Evolutionary conservation across 2,888 invertebrate genomes (phyloP).

Genomic region (Portevinia maculata): DNA sequence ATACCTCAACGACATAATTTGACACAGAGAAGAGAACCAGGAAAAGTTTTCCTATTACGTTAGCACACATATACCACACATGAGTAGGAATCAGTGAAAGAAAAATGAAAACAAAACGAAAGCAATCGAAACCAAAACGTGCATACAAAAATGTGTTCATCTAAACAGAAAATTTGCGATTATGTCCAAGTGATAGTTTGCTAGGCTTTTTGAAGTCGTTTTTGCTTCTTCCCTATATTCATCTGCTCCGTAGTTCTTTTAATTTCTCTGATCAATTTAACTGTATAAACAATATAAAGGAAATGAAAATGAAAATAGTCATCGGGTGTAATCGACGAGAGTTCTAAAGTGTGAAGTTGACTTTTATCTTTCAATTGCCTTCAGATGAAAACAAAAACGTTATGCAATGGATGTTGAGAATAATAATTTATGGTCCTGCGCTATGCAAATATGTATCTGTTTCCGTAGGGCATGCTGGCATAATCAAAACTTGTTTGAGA

Average conservation of each 20-base stretch:
- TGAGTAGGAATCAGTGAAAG: slow-evolving; percentile 58
- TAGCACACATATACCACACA: slow-evolving; percentile 55
- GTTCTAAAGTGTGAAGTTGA: neutral
- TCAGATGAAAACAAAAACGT: slow-evolving; percentile 16
- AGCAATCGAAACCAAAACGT: slow-evolving; percentile 19
- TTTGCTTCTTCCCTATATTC: slow-evolving; percentile 9
- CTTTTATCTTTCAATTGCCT: slow-evolving; percentile 22
- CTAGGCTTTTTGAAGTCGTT: slow-evolving; percentile 7
- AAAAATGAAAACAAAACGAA: slow-evolving; percentile 56
- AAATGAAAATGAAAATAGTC: slow-evolving; percentile 23
- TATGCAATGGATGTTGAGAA: slow-evolving; percentile 1
- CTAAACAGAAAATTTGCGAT: slow-evolving; percentile 8
- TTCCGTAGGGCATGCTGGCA: too few relatives aligned
- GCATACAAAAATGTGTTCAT: neutral
- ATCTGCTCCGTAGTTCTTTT: neutral
- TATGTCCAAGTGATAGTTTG: slow-evolving; percentile 1
- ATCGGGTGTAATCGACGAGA: neutral
- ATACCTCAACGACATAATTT: slow-evolving; percentile 16
- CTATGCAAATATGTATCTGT: neutral
- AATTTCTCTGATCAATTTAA: neutral
- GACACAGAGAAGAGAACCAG: slow-evolving; percentile 61
- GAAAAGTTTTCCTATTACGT: slow-evolving; percentile 54
- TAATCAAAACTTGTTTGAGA: too few relatives aligned
- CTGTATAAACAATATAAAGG: slow-evolving; percentile 3
- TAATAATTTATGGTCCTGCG: neutral